Base-by-base conservation (phyloP, 2,797 vertebrate genomes). In the Pyrocephalus nanus region DNA sequence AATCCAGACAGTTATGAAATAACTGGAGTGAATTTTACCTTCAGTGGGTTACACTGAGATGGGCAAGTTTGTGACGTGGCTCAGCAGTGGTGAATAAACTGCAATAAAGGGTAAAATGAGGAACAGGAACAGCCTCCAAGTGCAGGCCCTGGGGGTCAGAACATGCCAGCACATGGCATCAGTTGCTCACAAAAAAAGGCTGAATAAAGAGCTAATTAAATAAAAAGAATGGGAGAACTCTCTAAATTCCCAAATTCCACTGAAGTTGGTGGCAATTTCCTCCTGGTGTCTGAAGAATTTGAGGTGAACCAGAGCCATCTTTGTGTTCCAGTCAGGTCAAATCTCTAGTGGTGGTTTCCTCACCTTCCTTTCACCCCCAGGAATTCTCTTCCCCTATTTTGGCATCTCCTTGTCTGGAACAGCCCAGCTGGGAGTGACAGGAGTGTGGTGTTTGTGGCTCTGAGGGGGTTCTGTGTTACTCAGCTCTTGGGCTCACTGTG, bases 401-500 rank as follows among this genome's bases (percentile, higher is more conserved):
- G n/a, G n/a, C 81, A 71, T 10, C 30, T 38, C 61, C n/a, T 27
- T 12, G 42, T 54, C 4, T 7, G 64, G 27, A 43, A 10, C 8
- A n/a, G 54, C 15, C 38, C 19, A 3, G 23, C 45, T 36, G 57
- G 91, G 61, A 61, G 45, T 45, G 80, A 11, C 48, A 34, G 48
- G 42, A 62, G 38, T 53, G 29, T 9, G 88, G 4, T 27, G 12
- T 25, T 65, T 42, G 1, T 58, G 26, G 27, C 4, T 71, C 67
- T 1, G 3, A 60, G 67, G 96, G 88, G 89, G 76, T 64, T 95
- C 27, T 12, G 3, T 89, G 95, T 93, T 42, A 77, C 80, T 95
- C 95, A 83, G 94, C 82, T 93, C 87, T 92, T 15, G 75, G 69
- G 95, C 73, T 95, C 96, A 17, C 81, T 97, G 97, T 97, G 97